Base-by-base conservation (phyloP, 2,888 invertebrate genomes). In the Melitaea athalia region DNA sequence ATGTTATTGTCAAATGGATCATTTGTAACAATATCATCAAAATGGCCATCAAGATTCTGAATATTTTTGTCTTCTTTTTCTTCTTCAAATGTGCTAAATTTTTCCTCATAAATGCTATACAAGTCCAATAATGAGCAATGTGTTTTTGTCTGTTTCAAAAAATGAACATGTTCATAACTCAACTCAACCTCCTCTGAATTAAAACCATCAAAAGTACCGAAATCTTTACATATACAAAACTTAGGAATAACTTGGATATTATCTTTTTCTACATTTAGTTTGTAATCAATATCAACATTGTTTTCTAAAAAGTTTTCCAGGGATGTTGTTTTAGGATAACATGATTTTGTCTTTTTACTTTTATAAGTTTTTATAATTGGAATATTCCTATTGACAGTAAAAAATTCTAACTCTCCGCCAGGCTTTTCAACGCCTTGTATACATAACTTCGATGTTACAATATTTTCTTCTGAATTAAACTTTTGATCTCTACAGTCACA, bases 381-480 rank as follows among this genome's bases (percentile, higher is more conserved):
- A 24, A 55, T 52, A 68, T 65, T 61, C 43, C 14, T 55, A 45
- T 64, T 62, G 47, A 47, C n/a, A 47, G 50, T 33, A 67, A 61
- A 12, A 62, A 70, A 57, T 33, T 71, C 43, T 49, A 31, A 50
- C 62, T 65, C 59, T 73, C 89, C 89, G 80, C 89, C 91, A 66
- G 90, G 89, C 73, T 88, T 88, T 79, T 89, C 89, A 11, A 87
- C 87, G 52, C 88, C 88, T 77, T 88, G 87, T 68, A 84, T 82
- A 75, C 78, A 82, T 69, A 85, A 77, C 77, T 89, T 89, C 4
- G 86, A 84, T 72, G 81, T 81, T 43, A 72, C 77, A 42, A 67
- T 66, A 50, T 68, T 68, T 67, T 71, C 60, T 60, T 72, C 65
- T 45, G 65, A 47, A 55, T 70, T 67, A 45, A 69, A 24, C 63